Evolutionary conservation across 2,113 vertebrate genomes (phyloP), one percentile per base, ranked within the genome.

Genomic region (Ciconia maguari): DNA sequence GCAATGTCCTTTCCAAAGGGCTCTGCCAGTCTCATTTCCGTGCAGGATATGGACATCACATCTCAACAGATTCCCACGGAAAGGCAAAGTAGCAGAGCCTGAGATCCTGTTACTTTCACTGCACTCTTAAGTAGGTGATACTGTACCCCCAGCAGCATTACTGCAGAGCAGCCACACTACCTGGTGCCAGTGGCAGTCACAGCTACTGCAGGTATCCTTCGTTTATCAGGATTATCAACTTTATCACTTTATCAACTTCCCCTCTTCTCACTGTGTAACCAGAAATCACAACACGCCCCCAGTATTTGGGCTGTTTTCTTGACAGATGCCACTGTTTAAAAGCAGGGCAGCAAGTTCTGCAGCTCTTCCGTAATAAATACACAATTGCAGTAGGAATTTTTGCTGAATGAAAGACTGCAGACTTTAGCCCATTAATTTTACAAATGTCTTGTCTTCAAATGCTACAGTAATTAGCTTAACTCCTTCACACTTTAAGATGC

Each of bases 381-480:
- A 85, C 62, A 70, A 65, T 5, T 77, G 82, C 66, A 94, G 84
- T 3, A 87, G 82, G 68, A 91, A 83, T 95, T 93, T 95, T 70
- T 93, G 75, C 71, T 96, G 87, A 97, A 95, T 94, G 87, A 95
- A 91, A 80, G 75, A 80, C 87, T 88, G 60, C 62, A 94, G 84
- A 94, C 17, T 96, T 69, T 30, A 90, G 84, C 55, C 79, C 77
- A 95, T 94, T 96, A 95, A 94, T 96, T 97, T 95, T 96, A 96
- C 91, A 97, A 95, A 95, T 93, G 87, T 96, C 92, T 95, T 89
- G 92, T 89, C 93, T 96, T 97, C 93, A 94, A 69, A 93, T 97
- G 93, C 83, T 91, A 94, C 89, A 96, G 84, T 97, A 97, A 97
- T 97, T 97, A 97, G 89, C 94, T 94, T 94, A 96, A 97, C 96